Evolutionary conservation across 2,888 invertebrate species (phyloP).

Genomic region (Tanypteryx hageni): DNA sequence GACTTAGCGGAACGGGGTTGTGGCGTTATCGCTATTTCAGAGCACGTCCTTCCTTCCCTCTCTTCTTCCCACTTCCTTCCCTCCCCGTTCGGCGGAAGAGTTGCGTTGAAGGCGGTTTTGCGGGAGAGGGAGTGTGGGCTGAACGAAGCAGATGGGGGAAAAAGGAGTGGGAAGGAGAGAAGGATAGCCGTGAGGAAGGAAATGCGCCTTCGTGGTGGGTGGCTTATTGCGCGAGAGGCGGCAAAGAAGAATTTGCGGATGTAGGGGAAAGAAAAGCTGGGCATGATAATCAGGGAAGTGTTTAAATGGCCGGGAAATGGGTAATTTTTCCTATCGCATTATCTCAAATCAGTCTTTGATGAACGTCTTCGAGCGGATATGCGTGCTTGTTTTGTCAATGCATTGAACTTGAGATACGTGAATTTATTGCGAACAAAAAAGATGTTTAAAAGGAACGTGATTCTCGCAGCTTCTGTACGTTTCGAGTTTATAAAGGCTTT

Average conservation of each 20-base stretch:
- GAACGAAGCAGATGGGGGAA: not conserved
- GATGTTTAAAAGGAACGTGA: no score
- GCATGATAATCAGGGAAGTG: not conserved
- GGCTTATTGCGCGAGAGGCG: no score
- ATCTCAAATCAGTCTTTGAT: not conserved
- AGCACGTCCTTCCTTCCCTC: not conserved
- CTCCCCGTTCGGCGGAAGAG: not conserved
- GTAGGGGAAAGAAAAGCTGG: not conserved
- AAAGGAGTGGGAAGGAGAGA: no score
- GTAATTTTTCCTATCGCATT: not conserved
- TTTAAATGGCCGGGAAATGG: not conserved
- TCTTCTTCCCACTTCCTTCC: not conserved
- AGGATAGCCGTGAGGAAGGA: not conserved
- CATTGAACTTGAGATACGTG: not conserved
- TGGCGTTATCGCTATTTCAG: constrained; percentile 50
- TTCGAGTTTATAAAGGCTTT: no score
- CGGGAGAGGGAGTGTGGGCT: not conserved
- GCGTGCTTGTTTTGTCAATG: not conserved
- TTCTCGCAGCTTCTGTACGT: no score
- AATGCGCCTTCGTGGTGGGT: not conserved
- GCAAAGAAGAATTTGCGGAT: not conserved
- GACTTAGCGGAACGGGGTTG: constrained; percentile 39
- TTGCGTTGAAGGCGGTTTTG: not conserved
- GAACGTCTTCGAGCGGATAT: not conserved
- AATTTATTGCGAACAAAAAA: no score